Base-by-base conservation (phyloP, 1,140 invertebrate species). In the Ooceraea biroi region DNA sequence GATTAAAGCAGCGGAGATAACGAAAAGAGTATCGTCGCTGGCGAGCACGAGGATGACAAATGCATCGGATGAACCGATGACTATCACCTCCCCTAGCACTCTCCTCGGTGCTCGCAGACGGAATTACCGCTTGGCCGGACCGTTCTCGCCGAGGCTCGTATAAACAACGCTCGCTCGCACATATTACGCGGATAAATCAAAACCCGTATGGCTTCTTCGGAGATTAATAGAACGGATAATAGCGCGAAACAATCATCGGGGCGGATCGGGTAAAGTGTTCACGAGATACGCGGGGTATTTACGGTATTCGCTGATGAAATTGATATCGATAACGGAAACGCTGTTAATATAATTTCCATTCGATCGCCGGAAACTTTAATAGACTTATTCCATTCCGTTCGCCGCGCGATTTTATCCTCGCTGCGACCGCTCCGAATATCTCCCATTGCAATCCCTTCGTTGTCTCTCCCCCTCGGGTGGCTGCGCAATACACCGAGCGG, bases 141-240 rank as follows among this genome's bases (percentile, higher is more conserved):
- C 68, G 25, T 17, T 41, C 19, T 46, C 17, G 30, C 50, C 22
- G 69, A 78, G 44, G 50, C 41, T 36, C 36, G 36, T 17, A 30
- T 44, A 69, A 69, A 69, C 60, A 22, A 55, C 46, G 14, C 65
- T 17, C 25, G 65, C 57, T 78, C n/a, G 63, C 63, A 63, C 50
- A 46, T 80, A 80, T 80, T 57, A 71, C 50, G 36, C n/a, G 65
- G 25, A 57, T 71, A 71, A 80, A 80, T 80, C 50, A 71, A 65
- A 80, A 58, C n/a, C n/a, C n/a, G n/a, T n/a, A n/a, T n/a, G n/a
- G n/a, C 19, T 22, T 17, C 17, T 17, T 19, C n/a, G 4, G 17
- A 68, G 66, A 78, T 78, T 68, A 68, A 78, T 44, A 11, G 7
- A 44, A 65, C 44, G 8, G 27, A 30, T 52, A 77, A 78, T 68